phyloP scores from a whole-genome alignment of 2,888 invertebrate species.

The Phortica magna region DNA sequence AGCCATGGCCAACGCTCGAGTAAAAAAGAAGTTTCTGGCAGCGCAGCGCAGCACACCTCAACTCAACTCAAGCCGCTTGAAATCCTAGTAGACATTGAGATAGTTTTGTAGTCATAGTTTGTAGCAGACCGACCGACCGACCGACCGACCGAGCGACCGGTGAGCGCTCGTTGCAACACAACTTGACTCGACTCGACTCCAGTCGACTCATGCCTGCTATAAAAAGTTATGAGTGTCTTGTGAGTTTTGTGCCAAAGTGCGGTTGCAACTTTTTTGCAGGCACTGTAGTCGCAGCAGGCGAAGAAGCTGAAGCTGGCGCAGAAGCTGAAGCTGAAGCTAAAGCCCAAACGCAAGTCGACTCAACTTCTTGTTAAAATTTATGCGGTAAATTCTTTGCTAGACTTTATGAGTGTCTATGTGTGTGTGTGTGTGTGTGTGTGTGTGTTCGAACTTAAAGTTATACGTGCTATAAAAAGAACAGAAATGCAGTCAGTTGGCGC shows the following conservation, averaged over 20 bases:
- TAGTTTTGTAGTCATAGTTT: slow-evolving; percentile 21
- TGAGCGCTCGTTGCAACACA: background rate
- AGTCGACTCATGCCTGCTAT: slow-evolving; percentile 54
- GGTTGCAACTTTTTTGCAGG: slow-evolving; percentile 60
- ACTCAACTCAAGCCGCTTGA: background rate
- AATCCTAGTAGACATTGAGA: background rate
- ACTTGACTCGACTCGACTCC: background rate
- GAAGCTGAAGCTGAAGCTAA: background rate
- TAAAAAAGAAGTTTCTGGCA: background rate
- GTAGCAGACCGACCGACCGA: background rate
- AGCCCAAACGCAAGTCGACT: background rate
- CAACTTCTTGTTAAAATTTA: slow-evolving; percentile 66
- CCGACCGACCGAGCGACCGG: too few species aligned
- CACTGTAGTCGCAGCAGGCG: background rate
- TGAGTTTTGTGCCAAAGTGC: slow-evolving; percentile 73
- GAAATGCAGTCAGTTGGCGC: slow-evolving; percentile 9
- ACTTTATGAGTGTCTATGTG: slow-evolving; percentile 51
- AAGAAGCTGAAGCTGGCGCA: background rate
- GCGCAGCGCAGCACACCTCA: background rate
- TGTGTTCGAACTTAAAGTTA: slow-evolving; percentile 70
- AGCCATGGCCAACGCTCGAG: background rate
- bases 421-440: background rate
- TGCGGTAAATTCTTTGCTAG: slow-evolving; percentile 71
- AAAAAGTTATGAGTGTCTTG: slow-evolving; percentile 72
- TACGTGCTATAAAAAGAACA: slow-evolving; percentile 58